Evolutionary conservation across 2,113 vertebrate species (phyloP).

Genomic region (Onychostoma macrolepis): DNA sequence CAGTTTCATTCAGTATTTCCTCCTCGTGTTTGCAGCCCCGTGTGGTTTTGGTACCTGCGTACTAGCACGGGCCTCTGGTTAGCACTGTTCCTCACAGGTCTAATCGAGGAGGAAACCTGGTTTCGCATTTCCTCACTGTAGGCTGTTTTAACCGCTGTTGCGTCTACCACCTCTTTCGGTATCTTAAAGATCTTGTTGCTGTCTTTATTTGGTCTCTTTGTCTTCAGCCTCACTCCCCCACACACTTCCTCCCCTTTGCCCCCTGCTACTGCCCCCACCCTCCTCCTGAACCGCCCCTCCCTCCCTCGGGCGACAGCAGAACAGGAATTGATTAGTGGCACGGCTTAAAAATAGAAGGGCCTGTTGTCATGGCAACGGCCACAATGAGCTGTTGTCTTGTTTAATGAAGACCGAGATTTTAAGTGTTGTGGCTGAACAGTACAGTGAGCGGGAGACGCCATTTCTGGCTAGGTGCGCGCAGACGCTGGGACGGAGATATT

Average conservation of each 20-base stretch:
- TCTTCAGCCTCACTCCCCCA: slow-evolving; percentile 59
- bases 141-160: slow-evolving; percentile 31
- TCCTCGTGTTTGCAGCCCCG: background rate
- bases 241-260: slow-evolving; percentile 64
- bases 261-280: slow-evolving; percentile 52
- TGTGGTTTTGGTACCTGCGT: slow-evolving; percentile 35
- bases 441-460: slow-evolving; percentile 51
- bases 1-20: background rate
- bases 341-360: slow-evolving; percentile 81
- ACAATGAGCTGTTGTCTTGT: slow-evolving; percentile 83
- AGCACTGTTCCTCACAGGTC: background rate
- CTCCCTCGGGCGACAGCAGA: slow-evolving; percentile 77
- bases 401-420: slow-evolving; percentile 77
- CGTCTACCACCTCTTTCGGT: slow-evolving; percentile 21
- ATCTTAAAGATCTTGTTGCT: slow-evolving; percentile 40
- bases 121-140: slow-evolving; percentile 46
- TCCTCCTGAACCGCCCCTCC: slow-evolving; percentile 61
- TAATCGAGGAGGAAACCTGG: slow-evolving; percentile 41
- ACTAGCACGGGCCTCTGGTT: slow-evolving; percentile 2
- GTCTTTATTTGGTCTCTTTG: slow-evolving; percentile 57
- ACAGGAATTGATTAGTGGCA: slow-evolving; percentile 83
- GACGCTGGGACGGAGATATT: background rate
- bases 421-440: slow-evolving; percentile 64
- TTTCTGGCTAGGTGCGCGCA: slow-evolving; percentile 44
- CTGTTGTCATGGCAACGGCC: slow-evolving; percentile 80